Base-by-base conservation (phyloP, 2,113 vertebrate species). In the Solea solea region DNA sequence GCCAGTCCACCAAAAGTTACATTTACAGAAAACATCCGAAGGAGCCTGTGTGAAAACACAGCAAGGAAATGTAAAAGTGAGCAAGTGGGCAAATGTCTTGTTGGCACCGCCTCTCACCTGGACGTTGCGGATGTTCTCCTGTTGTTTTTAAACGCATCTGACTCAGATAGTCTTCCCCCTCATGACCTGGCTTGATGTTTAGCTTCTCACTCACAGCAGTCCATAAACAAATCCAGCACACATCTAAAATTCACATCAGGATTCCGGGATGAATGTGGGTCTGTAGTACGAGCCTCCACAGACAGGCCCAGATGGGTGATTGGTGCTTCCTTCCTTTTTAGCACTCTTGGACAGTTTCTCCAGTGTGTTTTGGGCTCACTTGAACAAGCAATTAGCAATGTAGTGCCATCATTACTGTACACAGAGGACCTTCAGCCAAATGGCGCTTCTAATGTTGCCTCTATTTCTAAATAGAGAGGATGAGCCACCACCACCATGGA, bases 361-460 rank as follows among this genome's bases (percentile, higher is more conserved):
- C 64, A 65, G 62, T 83, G 87, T 80, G 80, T 80, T 86, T 81
- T 80, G 78, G 72, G 84, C 64, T 86, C 78, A 79, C 72, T 86
- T 80, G 75, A 87, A 81, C 85, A 86, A 81, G 80, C 72, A 86
- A 84, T 91, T 88, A 86, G 83, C 77, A 76, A 80, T 81, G 74
- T 81, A 88, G 81, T 74, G 64, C 68, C 82, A 67, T 88, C 85
- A 84, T 86, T 82, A 82, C 68, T 64, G 16, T 72, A 72, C 87
- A 80, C 84, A 81, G 69, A 78, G 84, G 82, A 82, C 80, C 64
- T 58, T 74, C 76, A 69, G 84, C 88, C 74, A 86, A 76, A 76
- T 89, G 88, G 71, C 72, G 59, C 61, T 27, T 75, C 62, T 74
- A 76, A 89, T 76, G 78, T 82, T 56, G 78, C 72, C 48, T 68